These are phyloP conservation scores for Philhelius pedissequus DNA, from an alignment of 2,888 invertebrate genomes.

Conservation along the genomic window DNA sequence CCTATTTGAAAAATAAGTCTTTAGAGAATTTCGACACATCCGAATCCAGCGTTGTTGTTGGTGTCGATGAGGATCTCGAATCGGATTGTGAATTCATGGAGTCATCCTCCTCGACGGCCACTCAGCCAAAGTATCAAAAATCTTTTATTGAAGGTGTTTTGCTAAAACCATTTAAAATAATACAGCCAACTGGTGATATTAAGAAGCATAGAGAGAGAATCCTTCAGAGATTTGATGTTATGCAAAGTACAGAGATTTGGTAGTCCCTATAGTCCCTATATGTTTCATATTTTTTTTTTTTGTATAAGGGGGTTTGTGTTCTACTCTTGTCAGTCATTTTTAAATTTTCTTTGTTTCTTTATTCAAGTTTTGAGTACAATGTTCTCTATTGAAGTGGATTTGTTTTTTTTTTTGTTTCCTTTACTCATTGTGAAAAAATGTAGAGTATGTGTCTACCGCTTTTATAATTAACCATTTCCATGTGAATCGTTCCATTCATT, in stretches of 20 bases:
- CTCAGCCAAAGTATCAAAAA: slow-evolving; percentile 73
- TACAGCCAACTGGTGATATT: slow-evolving; percentile 73
- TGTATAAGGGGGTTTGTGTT: neutral
- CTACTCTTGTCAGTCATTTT: slow-evolving; percentile 18
- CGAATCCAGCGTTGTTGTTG: slow-evolving; percentile 58
- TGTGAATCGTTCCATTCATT: slow-evolving; percentile 43
- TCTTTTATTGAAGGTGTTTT: slow-evolving; percentile 76
- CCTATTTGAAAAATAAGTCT: slow-evolving; percentile 77
- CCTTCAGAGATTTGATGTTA: slow-evolving; percentile 76
- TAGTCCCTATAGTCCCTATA: slow-evolving; percentile 51
- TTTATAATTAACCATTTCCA: slow-evolving; percentile 57
- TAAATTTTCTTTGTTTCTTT: slow-evolving; percentile 29
- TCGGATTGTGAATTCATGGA: slow-evolving; percentile 81
- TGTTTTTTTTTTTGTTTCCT: neutral
- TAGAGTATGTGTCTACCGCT: slow-evolving; percentile 27
- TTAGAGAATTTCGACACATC: slow-evolving; percentile 78
- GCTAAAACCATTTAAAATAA: slow-evolving; percentile 77
- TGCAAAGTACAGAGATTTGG: slow-evolving; percentile 75
- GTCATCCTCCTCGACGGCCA: neutral
- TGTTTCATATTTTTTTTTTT: neutral
- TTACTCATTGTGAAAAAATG: slow-evolving; percentile 21
- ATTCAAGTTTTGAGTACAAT: slow-evolving; percentile 33
- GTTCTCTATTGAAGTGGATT: slow-evolving; percentile 37
- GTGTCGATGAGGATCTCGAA: slow-evolving; percentile 82
- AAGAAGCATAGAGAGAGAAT: slow-evolving; percentile 75